Conservation (phyloP, 92 coral and sea anemone species). For the Porites lobata region DNA sequence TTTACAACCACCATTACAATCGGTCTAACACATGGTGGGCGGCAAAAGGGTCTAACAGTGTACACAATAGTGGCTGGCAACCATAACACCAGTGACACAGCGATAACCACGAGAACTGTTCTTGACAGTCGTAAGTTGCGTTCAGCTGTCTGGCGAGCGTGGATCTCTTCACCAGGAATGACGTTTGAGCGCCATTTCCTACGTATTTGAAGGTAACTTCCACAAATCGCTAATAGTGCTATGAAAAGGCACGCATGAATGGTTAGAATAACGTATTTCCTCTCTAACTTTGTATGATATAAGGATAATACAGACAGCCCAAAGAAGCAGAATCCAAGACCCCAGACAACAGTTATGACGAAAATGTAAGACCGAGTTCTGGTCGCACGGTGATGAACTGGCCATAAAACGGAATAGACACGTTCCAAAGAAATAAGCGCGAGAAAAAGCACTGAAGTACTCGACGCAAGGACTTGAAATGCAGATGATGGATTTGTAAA, state of each 20-base stretch:
- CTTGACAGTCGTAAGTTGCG: constrained; percentile 2
- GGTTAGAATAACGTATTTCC: background rate
- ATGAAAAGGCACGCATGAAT: background rate
- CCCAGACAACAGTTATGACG: background rate
- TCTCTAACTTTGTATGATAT: background rate
- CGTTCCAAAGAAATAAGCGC: constrained; percentile 15
- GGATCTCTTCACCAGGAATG: background rate
- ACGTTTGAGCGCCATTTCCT: too few relatives aligned
- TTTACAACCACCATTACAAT: background rate
- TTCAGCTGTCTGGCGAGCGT: background rate
- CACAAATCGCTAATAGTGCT: background rate
- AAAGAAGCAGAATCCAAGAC: background rate
- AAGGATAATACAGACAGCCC: background rate
- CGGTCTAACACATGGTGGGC: background rate
- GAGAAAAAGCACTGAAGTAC: background rate
- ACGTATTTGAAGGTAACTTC: constrained; percentile 3
- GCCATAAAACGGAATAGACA: constrained; percentile 1
- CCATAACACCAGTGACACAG: background rate
- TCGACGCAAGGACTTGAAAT: background rate
- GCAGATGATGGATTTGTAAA: background rate
- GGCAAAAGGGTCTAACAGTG: background rate
- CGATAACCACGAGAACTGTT: background rate
- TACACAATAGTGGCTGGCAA: background rate
- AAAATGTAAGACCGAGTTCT: background rate
- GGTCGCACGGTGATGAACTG: background rate